These are phyloP conservation scores for Hippocampus zosterae DNA, from an alignment of 2,113 vertebrate species.

Conservation along the genomic window DNA sequence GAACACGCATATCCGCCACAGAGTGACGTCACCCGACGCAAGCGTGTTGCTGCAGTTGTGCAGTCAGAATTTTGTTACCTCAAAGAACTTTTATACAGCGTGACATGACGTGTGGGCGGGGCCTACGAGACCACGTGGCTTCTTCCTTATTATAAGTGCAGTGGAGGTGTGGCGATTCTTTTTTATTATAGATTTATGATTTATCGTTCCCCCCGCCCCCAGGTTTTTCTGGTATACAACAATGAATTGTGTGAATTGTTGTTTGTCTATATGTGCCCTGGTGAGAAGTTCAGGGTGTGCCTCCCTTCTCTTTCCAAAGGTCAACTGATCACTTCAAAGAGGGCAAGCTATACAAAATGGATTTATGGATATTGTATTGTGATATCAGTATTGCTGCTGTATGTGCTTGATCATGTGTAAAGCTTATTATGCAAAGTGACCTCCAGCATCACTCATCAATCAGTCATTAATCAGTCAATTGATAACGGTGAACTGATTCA, in stretches of 20 bases:
- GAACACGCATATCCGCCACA: not conserved
- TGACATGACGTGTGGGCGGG: not conserved
- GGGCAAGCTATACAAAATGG: not conserved
- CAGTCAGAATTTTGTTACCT: not conserved
- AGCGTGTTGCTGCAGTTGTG: not conserved
- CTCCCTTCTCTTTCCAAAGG: too few relatives aligned
- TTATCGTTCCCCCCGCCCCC: too few relatives aligned
- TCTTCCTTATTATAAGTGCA: not conserved
- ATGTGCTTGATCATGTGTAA: not conserved
- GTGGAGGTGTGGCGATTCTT: not conserved
- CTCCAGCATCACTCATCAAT: not conserved
- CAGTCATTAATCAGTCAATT: not conserved
- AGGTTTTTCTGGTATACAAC: too few relatives aligned
- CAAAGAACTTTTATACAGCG: not conserved
- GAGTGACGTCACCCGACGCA: not conserved
- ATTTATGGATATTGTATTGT: not conserved
- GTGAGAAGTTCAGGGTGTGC: too few relatives aligned
- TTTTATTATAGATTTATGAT: too few relatives aligned
- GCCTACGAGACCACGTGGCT: not conserved
- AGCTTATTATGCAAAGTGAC: not conserved
- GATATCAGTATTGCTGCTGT: not conserved
- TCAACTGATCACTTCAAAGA: too few relatives aligned
- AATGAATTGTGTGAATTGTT: not conserved
- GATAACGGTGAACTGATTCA: too few relatives aligned
- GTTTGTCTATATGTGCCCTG: too few relatives aligned